Base-by-base conservation (phyloP, 2,797 vertebrate genomes). In the Lateolabrax maculatus region DNA sequence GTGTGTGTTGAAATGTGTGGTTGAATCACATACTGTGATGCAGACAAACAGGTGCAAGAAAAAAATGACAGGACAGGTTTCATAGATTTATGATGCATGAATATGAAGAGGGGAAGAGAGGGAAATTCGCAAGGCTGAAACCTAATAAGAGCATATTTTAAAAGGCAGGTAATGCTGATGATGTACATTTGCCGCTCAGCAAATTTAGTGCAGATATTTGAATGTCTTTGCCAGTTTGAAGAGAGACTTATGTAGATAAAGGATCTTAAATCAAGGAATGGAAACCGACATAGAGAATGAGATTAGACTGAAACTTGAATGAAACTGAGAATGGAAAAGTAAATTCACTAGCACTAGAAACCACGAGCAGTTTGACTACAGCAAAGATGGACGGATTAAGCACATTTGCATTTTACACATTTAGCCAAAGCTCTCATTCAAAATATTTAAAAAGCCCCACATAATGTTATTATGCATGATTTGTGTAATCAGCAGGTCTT, bases 371-470 rank as follows among this genome's bases (percentile, higher is more conserved):
- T 57, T 61, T 73, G 53, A 65, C 39, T 41, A 11, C 36, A 48
- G 62, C 41, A 31, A 23, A 74, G 46, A 77, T 58, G 49, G 46
- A 61, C 53, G 69, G 57, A 68, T 75, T 72, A 41, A 63, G 46
- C 37, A 70, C 49, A 79, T 83, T 86, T 75, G 71, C 53, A 80
- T 80, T 71, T 83, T 46, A 67, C 36, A 72, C 48, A 71, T 84
- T 80, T 48, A 61, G 65, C 60, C 16, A 0, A 61, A 51, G 34
- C n/a, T 31, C 51, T 37, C 23, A 49, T 75, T 71, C 34, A 34
- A 58, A 84, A 67, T 57, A 27, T 71, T 5, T 39, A 29, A 27
- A 11, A 46, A 46, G 18, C 19, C 51, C 21, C 29, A 18, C n/a
- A 36, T 61, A 19, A 49, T 52, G 13, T 52, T 31, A 57, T 51